Conservation (phyloP, 2,113 vertebrate genomes). For the Sphaerodactylus townsendi region DNA sequence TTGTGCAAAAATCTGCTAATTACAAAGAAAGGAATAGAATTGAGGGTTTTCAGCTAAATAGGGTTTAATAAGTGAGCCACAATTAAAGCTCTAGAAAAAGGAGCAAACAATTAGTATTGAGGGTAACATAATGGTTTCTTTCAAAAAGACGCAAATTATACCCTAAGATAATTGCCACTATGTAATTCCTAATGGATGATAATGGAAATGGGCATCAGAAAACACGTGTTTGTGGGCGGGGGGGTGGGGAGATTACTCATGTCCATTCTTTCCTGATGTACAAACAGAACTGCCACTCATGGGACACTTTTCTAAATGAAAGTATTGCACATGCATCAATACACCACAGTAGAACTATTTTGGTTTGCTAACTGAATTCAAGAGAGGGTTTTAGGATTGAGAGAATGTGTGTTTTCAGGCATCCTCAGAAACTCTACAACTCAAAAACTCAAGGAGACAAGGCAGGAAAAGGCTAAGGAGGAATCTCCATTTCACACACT, state of each 20-base stretch:
- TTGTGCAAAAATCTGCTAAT: slow-evolving; percentile 53
- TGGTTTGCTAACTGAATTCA: too few species aligned
- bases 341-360: too few species aligned
- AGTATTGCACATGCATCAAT: neutral
- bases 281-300: neutral
- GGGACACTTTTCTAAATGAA: neutral
- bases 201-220: neutral
- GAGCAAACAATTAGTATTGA: slow-evolving; percentile 26
- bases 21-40: slow-evolving; percentile 48
- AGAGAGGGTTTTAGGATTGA: neutral
- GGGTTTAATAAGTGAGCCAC: slow-evolving; percentile 33
- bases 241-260: neutral
- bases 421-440: neutral
- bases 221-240: neutral
- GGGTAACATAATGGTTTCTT: neutral
- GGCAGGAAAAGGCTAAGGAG: neutral
- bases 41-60: slow-evolving; percentile 44
- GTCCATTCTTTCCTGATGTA: neutral
- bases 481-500: neutral
- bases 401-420: neutral
- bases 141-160: slow-evolving; percentile 25
- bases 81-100: slow-evolving; percentile 48
- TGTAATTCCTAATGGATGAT: slow-evolving; percentile 19
- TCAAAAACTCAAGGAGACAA: neutral
- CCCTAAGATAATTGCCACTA: slow-evolving; percentile 20